A percentile compares a stretch with the other conserved stretches of the same genome.
Evolutionary conservation across 2,888 invertebrate species (phyloP).

Genomic region (Alloplasta piceator): DNA sequence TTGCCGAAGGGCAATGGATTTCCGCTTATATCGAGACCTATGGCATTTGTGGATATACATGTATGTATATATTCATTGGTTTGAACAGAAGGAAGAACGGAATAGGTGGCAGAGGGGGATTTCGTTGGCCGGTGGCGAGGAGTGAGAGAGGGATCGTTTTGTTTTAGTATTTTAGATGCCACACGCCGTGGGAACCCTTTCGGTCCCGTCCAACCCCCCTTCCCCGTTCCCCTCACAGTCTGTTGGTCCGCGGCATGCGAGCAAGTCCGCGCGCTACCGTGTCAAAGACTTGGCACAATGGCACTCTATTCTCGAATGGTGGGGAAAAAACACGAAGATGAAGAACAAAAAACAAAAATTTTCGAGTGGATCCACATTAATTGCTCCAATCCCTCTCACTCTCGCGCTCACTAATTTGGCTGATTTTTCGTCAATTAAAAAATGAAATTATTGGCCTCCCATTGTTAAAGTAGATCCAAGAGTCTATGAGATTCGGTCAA

Average conservation of each 20-base stretch:
- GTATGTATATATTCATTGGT: background rate
- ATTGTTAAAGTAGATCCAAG: too few relatives aligned
- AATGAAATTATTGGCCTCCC: too few relatives aligned
- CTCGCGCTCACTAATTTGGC: slow-evolving; percentile 30
- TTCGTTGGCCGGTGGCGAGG: slow-evolving; percentile 49
- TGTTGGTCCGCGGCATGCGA: slow-evolving; percentile 54
- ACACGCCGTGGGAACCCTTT: slow-evolving; percentile 80
- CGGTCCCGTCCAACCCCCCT: slow-evolving; percentile 65
- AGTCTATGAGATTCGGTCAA: too few relatives aligned
- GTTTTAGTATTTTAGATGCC: slow-evolving; percentile 80
- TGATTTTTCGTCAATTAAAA: background rate
- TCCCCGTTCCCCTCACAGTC: slow-evolving; percentile 58
- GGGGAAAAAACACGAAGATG: slow-evolving; percentile 28
- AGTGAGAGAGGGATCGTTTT: slow-evolving; percentile 73
- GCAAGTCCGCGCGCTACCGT: slow-evolving; percentile 32
- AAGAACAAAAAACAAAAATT: slow-evolving; percentile 53
- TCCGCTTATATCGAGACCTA: slow-evolving; percentile 65
- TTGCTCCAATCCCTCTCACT: slow-evolving; percentile 59
- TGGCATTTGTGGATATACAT: slow-evolving; percentile 70
- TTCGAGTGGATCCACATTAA: slow-evolving; percentile 65
- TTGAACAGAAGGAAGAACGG: slow-evolving; percentile 10
- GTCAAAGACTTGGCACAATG: slow-evolving; percentile 67
- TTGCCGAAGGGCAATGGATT: slow-evolving; percentile 37
- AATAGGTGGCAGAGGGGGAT: slow-evolving; percentile 4
- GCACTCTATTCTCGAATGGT: slow-evolving; percentile 62